Conservation (phyloP, 1,140 invertebrate species). For the Ptiloglossa arizonensis region DNA sequence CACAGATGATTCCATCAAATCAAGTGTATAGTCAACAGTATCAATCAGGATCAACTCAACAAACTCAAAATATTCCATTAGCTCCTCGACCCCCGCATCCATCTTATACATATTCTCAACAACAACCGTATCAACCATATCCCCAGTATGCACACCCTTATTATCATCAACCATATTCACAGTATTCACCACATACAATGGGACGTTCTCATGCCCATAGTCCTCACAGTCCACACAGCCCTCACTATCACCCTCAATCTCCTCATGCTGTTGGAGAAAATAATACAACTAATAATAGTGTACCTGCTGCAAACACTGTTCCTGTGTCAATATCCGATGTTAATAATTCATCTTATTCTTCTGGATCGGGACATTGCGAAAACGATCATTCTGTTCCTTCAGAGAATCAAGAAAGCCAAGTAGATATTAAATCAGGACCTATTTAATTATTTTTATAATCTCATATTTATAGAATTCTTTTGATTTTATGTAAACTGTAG, state of each 20-base stretch:
- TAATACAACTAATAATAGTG: constrained; percentile 59
- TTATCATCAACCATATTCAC: constrained; percentile 84
- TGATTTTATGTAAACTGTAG: constrained; percentile 39
- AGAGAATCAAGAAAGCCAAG: constrained; percentile 74
- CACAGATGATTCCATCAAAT: constrained; percentile 81
- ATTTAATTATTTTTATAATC: constrained; percentile 64
- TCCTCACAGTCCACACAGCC: constrained; percentile 75
- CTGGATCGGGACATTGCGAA: constrained; percentile 71
- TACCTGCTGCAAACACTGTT: constrained; percentile 51
- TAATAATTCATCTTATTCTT: constrained; percentile 71
- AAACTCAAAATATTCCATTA: constrained; percentile 81
- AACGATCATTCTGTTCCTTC: constrained; percentile 69
- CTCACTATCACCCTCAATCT: constrained; percentile 78
- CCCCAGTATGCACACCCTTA: constrained; percentile 84
- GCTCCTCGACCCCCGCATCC: constrained; percentile 84
- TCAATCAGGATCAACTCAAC: constrained; percentile 75
- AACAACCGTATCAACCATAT: constrained; percentile 84
- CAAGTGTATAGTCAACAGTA: constrained; percentile 80
- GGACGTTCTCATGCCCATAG: constrained; percentile 81
- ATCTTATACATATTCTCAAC: constrained; percentile 84
- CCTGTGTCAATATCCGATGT: constrained; percentile 63
- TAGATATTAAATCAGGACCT: constrained; percentile 73
- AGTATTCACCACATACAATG: constrained; percentile 83
- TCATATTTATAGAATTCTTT: constrained; percentile 39
- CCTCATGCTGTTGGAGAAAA: constrained; percentile 73